Percentiles rank a stretch among this genome's conserved stretches.
Evolutionary conservation across 2,888 invertebrate species (phyloP).

Genomic region (Ephialtes manifestator): DNA sequence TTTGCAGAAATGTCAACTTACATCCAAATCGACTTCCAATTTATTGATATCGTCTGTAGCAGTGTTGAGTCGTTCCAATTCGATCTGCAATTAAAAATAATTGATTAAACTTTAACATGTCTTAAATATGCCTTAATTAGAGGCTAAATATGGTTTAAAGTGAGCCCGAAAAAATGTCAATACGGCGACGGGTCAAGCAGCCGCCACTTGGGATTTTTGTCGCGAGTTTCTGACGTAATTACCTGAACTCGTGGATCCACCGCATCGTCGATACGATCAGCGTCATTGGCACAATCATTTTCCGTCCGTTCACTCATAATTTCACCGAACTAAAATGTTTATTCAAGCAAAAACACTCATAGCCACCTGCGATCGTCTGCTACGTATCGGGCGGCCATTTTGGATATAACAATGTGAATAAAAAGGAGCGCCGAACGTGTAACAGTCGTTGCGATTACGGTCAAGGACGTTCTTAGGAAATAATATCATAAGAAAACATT

Average conservation of each 20-base stretch:
- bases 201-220: constrained; percentile 37
- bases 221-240: constrained; percentile 85
- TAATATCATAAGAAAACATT: constrained; percentile 37
- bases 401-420: constrained; percentile 72
- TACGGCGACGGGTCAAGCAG: constrained; percentile 75
- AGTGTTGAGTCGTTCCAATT: constrained; percentile 95
- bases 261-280: constrained; percentile 87
- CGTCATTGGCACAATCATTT: constrained; percentile 78
- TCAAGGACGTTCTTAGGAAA: constrained; percentile 47
- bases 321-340: constrained; percentile 66
- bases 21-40: constrained; percentile 95
- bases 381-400: constrained; percentile 84
- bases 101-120: constrained; percentile 7
- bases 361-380: constrained; percentile 84
- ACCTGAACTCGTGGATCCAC: constrained; percentile 94
- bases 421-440: not conserved
- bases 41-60: constrained; percentile 97
- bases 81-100: constrained; percentile 88
- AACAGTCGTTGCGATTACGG: constrained; percentile 46
- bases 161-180: constrained; percentile 33
- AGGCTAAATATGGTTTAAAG: not conserved
- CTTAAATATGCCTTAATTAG: not conserved
- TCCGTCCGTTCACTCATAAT: constrained; percentile 79
- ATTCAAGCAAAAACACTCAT: constrained; percentile 79
- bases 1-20: constrained; percentile 83